Conservation (phyloP, 2,113 vertebrate genomes). For the Mus pahari region DNA sequence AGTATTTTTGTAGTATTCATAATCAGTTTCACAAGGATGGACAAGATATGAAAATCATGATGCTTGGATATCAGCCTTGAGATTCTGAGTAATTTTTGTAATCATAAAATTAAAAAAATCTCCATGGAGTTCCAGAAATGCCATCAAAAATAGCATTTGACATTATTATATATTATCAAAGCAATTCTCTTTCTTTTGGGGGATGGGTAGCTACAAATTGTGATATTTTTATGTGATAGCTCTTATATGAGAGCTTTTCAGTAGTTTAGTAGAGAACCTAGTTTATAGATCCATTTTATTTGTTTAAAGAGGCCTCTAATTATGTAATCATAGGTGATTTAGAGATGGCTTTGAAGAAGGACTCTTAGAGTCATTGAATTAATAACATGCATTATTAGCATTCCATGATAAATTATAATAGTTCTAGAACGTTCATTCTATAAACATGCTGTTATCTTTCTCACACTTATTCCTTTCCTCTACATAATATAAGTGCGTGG, state of each 20-base stretch:
- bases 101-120: slow-evolving; percentile 65
- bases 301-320: slow-evolving; percentile 78
- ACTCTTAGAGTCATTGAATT: slow-evolving; percentile 64
- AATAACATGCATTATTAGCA: slow-evolving; percentile 75
- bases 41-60: slow-evolving; percentile 62
- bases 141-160: slow-evolving; percentile 56
- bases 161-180: slow-evolving; percentile 67
- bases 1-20: slow-evolving; percentile 60
- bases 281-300: slow-evolving; percentile 76
- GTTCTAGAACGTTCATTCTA: slow-evolving; percentile 65
- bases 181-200: slow-evolving; percentile 55
- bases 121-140: neutral
- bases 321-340: slow-evolving; percentile 75
- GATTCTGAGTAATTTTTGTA: slow-evolving; percentile 65
- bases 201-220: neutral
- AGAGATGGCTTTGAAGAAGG: slow-evolving; percentile 75
- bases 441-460: slow-evolving; percentile 43
- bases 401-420: slow-evolving; percentile 59
- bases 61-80: slow-evolving; percentile 58
- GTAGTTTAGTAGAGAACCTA: slow-evolving; percentile 68
- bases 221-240: slow-evolving; percentile 67
- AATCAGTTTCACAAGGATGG: slow-evolving; percentile 68
- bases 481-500: neutral
- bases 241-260: slow-evolving; percentile 68
- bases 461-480: neutral